These are phyloP conservation scores for Parauchenoglanis ngamensis DNA, from an alignment of 2,797 vertebrate genomes.

Conservation along the genomic window DNA sequence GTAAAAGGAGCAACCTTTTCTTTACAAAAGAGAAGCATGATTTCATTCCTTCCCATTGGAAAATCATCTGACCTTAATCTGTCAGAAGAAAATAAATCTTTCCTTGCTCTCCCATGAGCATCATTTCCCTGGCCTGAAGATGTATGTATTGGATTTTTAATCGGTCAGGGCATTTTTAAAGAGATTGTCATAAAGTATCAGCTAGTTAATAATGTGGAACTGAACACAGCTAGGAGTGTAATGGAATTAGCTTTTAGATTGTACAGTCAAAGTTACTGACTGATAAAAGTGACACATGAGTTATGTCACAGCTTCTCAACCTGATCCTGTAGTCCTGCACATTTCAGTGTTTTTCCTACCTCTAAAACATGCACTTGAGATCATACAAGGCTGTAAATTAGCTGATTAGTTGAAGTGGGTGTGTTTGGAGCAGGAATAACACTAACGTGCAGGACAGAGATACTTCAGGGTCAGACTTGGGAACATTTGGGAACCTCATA, in stretches of 20 bases:
- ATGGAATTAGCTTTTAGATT: slow-evolving; percentile 39
- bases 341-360: neutral
- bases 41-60: slow-evolving; percentile 56
- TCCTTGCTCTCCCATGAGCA: slow-evolving; percentile 42
- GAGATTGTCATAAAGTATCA: slow-evolving; percentile 46
- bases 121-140: slow-evolving; percentile 50
- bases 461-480: neutral
- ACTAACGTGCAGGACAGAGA: neutral
- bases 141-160: slow-evolving; percentile 53
- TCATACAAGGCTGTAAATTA: neutral
- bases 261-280: slow-evolving; percentile 24
- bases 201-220: slow-evolving; percentile 48
- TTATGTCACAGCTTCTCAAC: neutral
- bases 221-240: slow-evolving; percentile 36
- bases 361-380: neutral
- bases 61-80: slow-evolving; percentile 62
- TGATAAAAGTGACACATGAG: slow-evolving; percentile 6
- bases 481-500: neutral
- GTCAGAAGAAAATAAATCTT: slow-evolving; percentile 57
- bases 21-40: slow-evolving; percentile 55
- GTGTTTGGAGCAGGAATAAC: neutral
- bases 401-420: neutral
- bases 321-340: neutral
- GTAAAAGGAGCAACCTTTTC: slow-evolving; percentile 57
- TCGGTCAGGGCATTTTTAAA: slow-evolving; percentile 41